phyloP scores from a whole-genome alignment of 2,797 vertebrate genomes.

The Graptemys geographica region DNA sequence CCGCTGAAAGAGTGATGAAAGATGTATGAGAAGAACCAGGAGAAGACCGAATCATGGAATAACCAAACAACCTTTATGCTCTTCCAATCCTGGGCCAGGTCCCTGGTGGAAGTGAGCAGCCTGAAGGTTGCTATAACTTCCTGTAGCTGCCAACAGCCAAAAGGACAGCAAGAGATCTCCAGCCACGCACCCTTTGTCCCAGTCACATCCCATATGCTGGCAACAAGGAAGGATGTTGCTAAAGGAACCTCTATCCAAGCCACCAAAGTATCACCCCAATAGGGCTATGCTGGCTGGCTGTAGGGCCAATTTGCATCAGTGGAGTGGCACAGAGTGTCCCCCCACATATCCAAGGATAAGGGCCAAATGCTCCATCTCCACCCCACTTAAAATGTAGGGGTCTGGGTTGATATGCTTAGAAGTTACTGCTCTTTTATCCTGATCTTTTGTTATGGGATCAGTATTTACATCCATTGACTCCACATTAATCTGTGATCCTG shows the following conservation, averaged over 20 bases:
- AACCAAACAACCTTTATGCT: not conserved
- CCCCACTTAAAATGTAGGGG: not conserved
- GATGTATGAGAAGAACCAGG: not conserved
- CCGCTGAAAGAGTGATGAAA: not conserved
- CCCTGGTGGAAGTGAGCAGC: no score
- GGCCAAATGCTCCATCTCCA: not conserved
- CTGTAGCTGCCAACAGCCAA: not conserved
- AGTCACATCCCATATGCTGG: not conserved
- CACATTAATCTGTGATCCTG: not conserved
- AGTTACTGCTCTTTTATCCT: not conserved
- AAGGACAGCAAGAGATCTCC: rapidly evolving
- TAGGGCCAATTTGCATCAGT: not conserved
- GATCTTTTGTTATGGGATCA: not conserved
- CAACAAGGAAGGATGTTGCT: not conserved
- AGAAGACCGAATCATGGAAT: not conserved
- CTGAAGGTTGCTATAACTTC: not conserved
- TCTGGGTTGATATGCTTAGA: not conserved
- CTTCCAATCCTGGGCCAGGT: not conserved
- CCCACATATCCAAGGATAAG: not conserved
- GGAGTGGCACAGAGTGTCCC: not conserved
- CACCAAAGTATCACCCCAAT: not conserved
- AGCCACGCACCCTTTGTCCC: not conserved
- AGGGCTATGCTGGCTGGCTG: not conserved
- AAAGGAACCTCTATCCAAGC: rapidly evolving
- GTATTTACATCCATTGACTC: not conserved